A percentile compares a stretch with the other conserved stretches of the same genome.
These are phyloP conservation scores for Nymphalis urticae DNA, from an alignment of 2,888 invertebrate species.

Conservation along the genomic window DNA sequence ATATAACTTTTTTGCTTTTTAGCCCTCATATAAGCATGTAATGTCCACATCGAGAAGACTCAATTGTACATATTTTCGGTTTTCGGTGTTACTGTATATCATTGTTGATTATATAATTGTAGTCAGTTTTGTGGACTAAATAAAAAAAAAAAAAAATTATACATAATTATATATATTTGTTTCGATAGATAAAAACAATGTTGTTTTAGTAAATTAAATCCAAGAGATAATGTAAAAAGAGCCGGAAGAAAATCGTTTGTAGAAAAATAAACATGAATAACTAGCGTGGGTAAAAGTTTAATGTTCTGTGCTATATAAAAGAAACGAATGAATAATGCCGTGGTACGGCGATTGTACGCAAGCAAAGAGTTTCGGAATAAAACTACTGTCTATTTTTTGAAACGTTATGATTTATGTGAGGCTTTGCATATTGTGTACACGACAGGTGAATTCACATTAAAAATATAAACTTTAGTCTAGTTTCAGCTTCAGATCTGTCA, in stretches of 20 bases:
- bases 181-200: too few relatives aligned
- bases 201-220: too few relatives aligned
- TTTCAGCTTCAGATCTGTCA: neutral
- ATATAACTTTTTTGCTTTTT: too few relatives aligned
- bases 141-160: too few relatives aligned
- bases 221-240: neutral
- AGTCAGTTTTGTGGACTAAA: too few relatives aligned
- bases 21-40: too few relatives aligned
- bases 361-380: constrained; percentile 5
- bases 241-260: constrained; percentile 5
- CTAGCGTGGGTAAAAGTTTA: constrained; percentile 4
- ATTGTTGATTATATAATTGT: too few relatives aligned
- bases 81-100: too few relatives aligned
- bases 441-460: neutral
- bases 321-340: constrained; percentile 3
- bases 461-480: neutral
- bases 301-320: constrained; percentile 4
- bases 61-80: too few relatives aligned
- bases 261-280: constrained; percentile 1
- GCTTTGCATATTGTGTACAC: neutral
- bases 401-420: constrained; percentile 6
- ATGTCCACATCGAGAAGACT: too few relatives aligned
- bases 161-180: too few relatives aligned
- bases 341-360: constrained; percentile 2
- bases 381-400: constrained; percentile 1